phyloP scores from a whole-genome alignment of 2,797 vertebrate genomes.

The Paguma larvata region DNA sequence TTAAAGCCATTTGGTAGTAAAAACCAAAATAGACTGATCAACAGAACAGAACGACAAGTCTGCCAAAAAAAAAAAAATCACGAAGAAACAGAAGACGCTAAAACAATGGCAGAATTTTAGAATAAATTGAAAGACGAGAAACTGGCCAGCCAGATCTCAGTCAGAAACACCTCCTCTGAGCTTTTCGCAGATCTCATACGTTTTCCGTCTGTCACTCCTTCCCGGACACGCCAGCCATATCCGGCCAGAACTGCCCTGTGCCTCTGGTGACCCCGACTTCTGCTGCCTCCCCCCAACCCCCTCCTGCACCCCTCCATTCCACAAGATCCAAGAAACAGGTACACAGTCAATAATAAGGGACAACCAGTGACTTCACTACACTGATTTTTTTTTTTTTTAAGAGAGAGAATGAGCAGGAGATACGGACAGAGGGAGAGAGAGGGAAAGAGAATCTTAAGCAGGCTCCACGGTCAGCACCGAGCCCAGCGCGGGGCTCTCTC shows the following conservation, averaged over 20 bases:
- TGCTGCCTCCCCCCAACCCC: neutral
- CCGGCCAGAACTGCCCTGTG: accelerated
- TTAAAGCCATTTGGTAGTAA: constrained; percentile 71
- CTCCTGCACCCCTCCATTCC: accelerated
- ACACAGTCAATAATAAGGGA: neutral
- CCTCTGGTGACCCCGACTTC: neutral
- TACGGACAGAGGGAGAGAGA: too few species aligned
- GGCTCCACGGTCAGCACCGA: too few species aligned
- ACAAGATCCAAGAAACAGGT: neutral
- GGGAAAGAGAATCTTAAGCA: too few species aligned
- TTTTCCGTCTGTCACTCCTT: neutral
- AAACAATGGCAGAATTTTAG: neutral
- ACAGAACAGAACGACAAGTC: constrained; percentile 29
- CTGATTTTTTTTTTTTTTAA: neutral
- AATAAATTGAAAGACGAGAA: neutral
- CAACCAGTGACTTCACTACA: accelerated
- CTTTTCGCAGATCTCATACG: neutral
- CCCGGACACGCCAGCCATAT: accelerated
- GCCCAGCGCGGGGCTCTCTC: too few species aligned
- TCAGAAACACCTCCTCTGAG: neutral
- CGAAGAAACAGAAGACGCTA: neutral
- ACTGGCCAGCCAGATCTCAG: neutral
- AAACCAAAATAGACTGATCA: constrained; percentile 47
- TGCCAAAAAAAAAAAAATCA: neutral
- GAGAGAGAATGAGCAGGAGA: too few species aligned